Evolutionary conservation across 1,140 invertebrate genomes (phyloP), one percentile per base, ranked within the genome.

Genomic region (Nylanderia fulva): DNA sequence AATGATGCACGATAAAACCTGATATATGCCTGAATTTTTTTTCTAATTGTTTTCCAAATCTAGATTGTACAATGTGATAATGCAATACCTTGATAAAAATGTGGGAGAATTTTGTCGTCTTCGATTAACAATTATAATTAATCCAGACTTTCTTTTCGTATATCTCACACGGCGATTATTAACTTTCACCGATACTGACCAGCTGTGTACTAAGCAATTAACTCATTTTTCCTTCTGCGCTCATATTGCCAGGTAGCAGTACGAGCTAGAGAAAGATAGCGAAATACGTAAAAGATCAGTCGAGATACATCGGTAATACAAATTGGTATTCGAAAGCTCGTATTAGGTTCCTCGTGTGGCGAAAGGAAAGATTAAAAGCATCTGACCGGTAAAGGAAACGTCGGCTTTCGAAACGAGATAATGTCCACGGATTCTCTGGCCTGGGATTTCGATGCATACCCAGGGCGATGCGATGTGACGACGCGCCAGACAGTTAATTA

Each of bases 401-500:
- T 39, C 39, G 29, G n/a, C 45, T 13, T 60, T 77, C 42, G 63
- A 45, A 54, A 79, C 63, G 63, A 80, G 61, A 71, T 69, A 80
- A 80, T 42, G 42, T 54, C 33, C 42, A 42, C 45, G 75, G 61
- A 79, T 79, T 79, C 42, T 79, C 60, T 27, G 8, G 80, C 63
- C 58, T 45, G 61, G 76, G 48, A n/a, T 54, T 74, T 52, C 27
- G 54, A 21, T 24, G 58, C 54, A 45, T 75, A 74, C 69, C 80
- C 45, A 61, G 24, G 39, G 45, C 33, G 52, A 71, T 72, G 45
- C 33, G 52, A 71, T 72, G 80, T 75, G 69, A 75, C 71, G 71
- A 76, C 58, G 63, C 79, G 68, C 54, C 63, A 27, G 76, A 79
- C 76, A 80, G 54, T 74, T 83, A 83, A 83, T 83, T 83, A 83